Evolutionary conservation across 2,797 vertebrate genomes (phyloP).

Genomic region (Melanitta fusca): DNA sequence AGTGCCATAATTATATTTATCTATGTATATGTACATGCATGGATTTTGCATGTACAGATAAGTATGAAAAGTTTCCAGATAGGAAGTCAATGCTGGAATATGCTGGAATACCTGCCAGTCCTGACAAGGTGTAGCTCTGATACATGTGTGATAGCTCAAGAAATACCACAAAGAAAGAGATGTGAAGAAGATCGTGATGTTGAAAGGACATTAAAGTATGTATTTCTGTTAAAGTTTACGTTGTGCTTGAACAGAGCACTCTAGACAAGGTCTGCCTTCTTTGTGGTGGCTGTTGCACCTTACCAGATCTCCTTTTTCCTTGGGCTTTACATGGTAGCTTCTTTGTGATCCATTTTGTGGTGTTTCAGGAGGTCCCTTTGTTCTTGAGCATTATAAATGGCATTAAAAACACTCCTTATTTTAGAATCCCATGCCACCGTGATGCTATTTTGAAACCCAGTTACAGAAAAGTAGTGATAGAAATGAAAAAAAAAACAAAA

Average conservation of each 20-base stretch:
- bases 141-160: background rate
- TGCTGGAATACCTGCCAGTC: background rate
- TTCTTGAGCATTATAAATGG: background rate
- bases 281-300: background rate
- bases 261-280: background rate
- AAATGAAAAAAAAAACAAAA: background rate
- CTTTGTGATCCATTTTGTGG: background rate
- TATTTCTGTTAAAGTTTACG: fast-evolving
- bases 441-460: background rate
- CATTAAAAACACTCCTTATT: background rate
- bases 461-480: background rate
- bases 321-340: background rate
- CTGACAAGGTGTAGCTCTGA: background rate
- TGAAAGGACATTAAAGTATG: background rate
- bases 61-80: background rate
- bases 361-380: background rate
- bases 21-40: background rate
- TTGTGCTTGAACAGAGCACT: background rate
- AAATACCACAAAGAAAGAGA: background rate
- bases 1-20: background rate
- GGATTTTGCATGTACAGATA: background rate
- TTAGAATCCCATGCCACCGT: background rate
- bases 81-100: background rate
- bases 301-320: background rate
- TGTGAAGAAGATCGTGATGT: background rate